Evolutionary conservation across 1,140 invertebrate genomes (phyloP).

Genomic region (Radopholus similis): DNA sequence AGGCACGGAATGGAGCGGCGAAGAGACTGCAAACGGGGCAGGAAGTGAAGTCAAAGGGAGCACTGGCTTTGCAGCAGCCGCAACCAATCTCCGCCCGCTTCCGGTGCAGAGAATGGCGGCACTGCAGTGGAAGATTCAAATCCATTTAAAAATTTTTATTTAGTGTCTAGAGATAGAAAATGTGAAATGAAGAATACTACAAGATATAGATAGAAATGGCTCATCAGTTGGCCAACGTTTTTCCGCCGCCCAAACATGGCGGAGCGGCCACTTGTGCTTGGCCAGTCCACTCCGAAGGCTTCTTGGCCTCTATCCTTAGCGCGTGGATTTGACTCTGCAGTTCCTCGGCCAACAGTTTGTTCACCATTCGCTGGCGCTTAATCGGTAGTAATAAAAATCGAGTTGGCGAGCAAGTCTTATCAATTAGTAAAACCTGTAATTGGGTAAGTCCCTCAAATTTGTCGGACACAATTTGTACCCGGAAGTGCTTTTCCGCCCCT

Average conservation of each 20-base stretch:
- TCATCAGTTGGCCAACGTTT: neutral
- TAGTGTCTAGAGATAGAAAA: too few relatives aligned
- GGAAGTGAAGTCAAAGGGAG: neutral
- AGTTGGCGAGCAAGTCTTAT: constrained; percentile 5
- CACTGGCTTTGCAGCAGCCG: too few relatives aligned
- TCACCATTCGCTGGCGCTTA: constrained; percentile 43
- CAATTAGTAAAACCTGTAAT: constrained; percentile 31
- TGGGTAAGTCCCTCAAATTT: constrained; percentile 40
- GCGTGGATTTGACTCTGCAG: constrained; percentile 34
- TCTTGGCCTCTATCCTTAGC: constrained; percentile 42
- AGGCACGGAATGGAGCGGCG: neutral
- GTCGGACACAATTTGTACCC: constrained; percentile 45
- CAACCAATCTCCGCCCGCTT: too few relatives aligned
- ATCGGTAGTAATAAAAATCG: constrained; percentile 20
- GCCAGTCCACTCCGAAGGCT: constrained; percentile 27
- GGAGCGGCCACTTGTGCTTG: constrained; percentile 24
- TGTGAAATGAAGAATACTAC: too few relatives aligned
- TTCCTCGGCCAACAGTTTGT: constrained; percentile 38
- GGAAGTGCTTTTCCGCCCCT: constrained; percentile 39
- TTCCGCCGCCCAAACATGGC: constrained; percentile 14
- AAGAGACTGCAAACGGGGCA: neutral
- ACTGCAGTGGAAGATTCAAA: too few relatives aligned
- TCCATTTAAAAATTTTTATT: too few relatives aligned
- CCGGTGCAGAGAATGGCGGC: too few relatives aligned
- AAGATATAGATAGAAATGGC: neutral